phyloP scores from a whole-genome alignment of 2,113 vertebrate species.

The Ellobius talpinus region DNA sequence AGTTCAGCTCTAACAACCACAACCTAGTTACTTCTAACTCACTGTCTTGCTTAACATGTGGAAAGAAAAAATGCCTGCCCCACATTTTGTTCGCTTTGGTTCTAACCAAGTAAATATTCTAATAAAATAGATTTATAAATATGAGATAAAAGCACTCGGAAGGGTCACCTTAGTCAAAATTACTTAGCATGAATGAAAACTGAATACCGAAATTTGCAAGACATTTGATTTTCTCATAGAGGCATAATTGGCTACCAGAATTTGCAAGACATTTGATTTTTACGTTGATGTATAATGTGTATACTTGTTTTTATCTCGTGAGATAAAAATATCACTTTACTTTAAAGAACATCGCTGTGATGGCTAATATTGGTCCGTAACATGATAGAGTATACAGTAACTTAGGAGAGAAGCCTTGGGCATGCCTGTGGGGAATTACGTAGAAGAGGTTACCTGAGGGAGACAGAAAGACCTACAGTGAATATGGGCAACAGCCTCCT shows the following conservation, averaged over 20 bases:
- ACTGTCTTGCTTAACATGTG: neutral
- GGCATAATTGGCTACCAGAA: neutral
- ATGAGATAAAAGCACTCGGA: neutral
- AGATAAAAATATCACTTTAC: neutral
- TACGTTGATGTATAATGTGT: neutral
- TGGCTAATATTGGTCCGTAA: neutral
- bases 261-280: slow-evolving; percentile 25
- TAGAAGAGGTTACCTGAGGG: neutral
- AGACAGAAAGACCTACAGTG: neutral
- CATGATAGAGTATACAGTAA: neutral
- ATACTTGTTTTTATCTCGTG: neutral
- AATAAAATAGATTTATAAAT: neutral
- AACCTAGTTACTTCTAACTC: neutral
- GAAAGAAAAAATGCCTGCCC: neutral
- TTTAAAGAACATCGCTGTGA: neutral
- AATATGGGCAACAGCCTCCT: neutral
- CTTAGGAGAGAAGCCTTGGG: neutral
- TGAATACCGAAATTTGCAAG: neutral
- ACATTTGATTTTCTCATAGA: slow-evolving; percentile 5
- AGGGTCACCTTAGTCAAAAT: neutral
- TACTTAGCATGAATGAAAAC: neutral
- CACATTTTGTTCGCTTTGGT: neutral
- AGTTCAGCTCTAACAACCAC: neutral
- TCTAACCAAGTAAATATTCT: neutral
- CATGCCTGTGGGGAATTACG: neutral